Base-by-base conservation (phyloP, 2,888 invertebrate species). In the Torymus texanus region DNA sequence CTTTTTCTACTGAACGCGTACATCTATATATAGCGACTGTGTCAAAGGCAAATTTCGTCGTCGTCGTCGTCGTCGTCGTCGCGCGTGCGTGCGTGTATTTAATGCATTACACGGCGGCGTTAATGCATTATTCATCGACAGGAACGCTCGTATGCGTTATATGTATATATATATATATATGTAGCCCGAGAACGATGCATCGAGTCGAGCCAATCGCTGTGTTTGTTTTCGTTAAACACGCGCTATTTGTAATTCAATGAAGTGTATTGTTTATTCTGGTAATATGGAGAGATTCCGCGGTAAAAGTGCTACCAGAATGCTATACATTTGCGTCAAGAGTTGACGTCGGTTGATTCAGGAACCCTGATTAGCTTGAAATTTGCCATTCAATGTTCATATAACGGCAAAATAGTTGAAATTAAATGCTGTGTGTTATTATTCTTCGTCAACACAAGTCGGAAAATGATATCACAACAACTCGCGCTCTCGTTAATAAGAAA, bases 61-160 rank as follows among this genome's bases (percentile, higher is more conserved):
- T 8, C 8, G 41, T 41, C 5, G 41, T 8, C 8, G 41, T 41
- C 41, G 8, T 8, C 41, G 41, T 8, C 8, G 41, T 41, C 5
- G 41, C n/a, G 24, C 16, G n/a, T 71, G 50, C n/a, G 21, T 16
- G 16, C 41, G 11, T 16, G 18, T 73, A 63, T 63, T 73, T 73
- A 16, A 55, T 55, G 73, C 18, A 24, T 68, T 51, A 29, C 41
- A 41, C n/a, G 21, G 24, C 24, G 18, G 13, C 16, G 21, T 21
- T 72, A 61, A 72, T 73, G 12, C 29, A 63, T 55, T 55, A 73
- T 73, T 73, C 14, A 73, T 41, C 53, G 62, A 51, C 5, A 29
- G 14, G 16, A 1, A 55, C 21, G 50, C 41, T 13, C 41, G 24
- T 21, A 29, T n/a, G n/a, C n/a, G n/a, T n/a, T n/a, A n/a, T n/a